These are phyloP conservation scores for Spheniscus humboldti DNA, from an alignment of 2,797 vertebrate species.

Conservation along the genomic window DNA sequence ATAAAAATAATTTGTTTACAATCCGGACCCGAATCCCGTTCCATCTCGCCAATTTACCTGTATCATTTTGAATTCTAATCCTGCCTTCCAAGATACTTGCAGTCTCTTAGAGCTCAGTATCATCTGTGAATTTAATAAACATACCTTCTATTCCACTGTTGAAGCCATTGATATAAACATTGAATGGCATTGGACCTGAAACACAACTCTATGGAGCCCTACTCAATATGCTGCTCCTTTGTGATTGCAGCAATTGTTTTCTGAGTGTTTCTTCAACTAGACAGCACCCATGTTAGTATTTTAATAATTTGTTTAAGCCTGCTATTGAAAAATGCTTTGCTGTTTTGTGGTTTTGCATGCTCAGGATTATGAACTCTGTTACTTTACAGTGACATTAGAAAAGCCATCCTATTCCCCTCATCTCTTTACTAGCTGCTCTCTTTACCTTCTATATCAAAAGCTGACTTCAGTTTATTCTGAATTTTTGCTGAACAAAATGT, in stretches of 20 bases:
- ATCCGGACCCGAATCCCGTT: not conserved
- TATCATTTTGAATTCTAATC: not conserved
- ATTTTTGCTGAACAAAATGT: conserved; percentile 27
- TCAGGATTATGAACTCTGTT: not conserved
- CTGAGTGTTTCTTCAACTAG: not conserved
- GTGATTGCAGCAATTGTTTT: not conserved
- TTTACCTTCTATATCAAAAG: not conserved
- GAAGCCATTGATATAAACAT: not conserved
- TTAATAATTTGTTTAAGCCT: conserved; percentile 14
- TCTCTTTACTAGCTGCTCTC: not conserved
- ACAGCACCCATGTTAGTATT: not conserved
- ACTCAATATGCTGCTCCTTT: not conserved
- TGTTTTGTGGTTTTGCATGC: conserved; percentile 15
- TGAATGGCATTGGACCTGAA: not conserved
- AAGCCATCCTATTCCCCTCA: not conserved
- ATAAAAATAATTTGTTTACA: conserved; percentile 26
- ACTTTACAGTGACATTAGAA: not conserved
- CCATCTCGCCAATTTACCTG: not conserved
- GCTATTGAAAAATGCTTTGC: conserved; percentile 23
- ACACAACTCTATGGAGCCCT: not conserved
- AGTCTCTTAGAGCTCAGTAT: not conserved
- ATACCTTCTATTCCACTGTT: not conserved
- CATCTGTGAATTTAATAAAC: not conserved
- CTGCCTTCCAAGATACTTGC: not conserved
- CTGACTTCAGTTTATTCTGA: not conserved